Evolutionary conservation across 2,797 vertebrate genomes (phyloP), one percentile per base, ranked within the genome.

Genomic region (Chanos chanos): DNA sequence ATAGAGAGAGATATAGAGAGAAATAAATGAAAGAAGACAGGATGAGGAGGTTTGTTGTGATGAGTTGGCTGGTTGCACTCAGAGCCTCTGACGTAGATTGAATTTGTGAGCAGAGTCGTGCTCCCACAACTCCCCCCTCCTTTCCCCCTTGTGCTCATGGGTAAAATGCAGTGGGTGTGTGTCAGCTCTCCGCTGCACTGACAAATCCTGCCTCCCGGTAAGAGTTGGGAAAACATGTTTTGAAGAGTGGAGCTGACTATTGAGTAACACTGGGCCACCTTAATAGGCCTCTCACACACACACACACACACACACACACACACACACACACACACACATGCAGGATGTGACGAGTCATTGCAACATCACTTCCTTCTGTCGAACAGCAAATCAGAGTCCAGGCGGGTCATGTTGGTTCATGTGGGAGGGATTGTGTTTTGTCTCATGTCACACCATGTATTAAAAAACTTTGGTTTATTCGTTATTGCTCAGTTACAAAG

Each of bases 181-280:
- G 25, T 37, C n/a, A n/a, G 61, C 25, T 15, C 47, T n/a, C 5
- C 18, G 9, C 31, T 61, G 24, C 61, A 56, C 37, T 47, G 59
- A 60, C 61, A 48, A 68, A 64, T 49, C 27, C 18, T 44, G 27
- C 55, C 61, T 5, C 61, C 3, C 4, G n/a, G 27, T 61, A 64
- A 50, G 39, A 55, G 22, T 36, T n/a, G 45, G 33, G 37, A 47
- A 63, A 70, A 57, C 66, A 60, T 56, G 69, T 64, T 66, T 68
- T 53, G 33, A 34, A 19, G 40, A 40, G 37, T 25, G 10, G 19
- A 27, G 13, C 10, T 31, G 19, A 47, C 22, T 25, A 30, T 69
- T 61, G 60, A 64, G 60, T 64, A 68, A 74, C 21, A 21, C 55
- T 50, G 49, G n/a, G 18, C n/a, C 24, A 58, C 36, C 44, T 58